Conservation (phyloP, 2,113 vertebrate species). For the Rousettus leschenaultii region DNA sequence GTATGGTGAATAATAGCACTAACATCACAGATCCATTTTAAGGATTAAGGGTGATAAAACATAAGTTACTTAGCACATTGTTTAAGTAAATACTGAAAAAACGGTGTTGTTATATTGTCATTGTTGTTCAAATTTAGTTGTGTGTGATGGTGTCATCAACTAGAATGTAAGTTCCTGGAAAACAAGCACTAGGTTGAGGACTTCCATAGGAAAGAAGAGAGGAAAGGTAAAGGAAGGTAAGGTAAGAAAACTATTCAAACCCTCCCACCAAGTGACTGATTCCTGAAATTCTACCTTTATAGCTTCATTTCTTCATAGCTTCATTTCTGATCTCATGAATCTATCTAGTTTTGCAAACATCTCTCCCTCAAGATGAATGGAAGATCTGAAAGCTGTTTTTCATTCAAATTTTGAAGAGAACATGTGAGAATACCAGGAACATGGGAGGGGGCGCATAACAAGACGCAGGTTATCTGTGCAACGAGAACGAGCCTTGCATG, state of each 20-base stretch:
- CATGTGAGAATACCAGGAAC: background rate
- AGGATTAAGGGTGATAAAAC: background rate
- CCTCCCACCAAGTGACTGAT: background rate
- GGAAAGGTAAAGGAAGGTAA: background rate
- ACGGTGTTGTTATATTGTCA: background rate
- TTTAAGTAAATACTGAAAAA: background rate
- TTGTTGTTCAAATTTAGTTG: background rate
- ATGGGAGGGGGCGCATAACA: background rate
- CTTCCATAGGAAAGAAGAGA: background rate
- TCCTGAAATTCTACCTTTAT: background rate
- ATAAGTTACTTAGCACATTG: background rate
- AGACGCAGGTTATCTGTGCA: background rate
- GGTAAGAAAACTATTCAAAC: background rate
- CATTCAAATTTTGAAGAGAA: background rate
- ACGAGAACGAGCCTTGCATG: background rate
- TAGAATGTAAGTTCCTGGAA: background rate
- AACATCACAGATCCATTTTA: background rate
- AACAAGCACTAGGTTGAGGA: background rate
- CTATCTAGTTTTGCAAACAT: background rate
- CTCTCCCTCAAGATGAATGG: background rate
- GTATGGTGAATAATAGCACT: background rate
- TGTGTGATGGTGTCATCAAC: background rate
- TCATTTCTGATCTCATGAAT: conserved; percentile 34
- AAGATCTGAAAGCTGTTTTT: conserved; percentile 18
- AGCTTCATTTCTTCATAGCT: background rate